Percentiles rank a stretch among this genome's conserved stretches.
These are phyloP conservation scores for Hippoglossus hippoglossus DNA, from an alignment of 2,797 vertebrate species.

Conservation along the genomic window DNA sequence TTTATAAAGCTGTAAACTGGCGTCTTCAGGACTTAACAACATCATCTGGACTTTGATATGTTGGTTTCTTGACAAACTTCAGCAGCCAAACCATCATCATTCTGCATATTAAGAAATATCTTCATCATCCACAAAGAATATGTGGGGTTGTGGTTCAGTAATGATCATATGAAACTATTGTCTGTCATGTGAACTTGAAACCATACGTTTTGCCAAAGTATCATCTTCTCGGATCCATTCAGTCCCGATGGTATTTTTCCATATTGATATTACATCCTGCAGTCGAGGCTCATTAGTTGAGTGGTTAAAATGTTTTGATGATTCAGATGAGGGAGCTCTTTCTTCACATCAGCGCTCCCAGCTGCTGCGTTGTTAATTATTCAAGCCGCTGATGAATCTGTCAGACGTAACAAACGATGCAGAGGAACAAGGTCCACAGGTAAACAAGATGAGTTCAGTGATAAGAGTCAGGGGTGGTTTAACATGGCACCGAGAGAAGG, in stretches of 20 bases:
- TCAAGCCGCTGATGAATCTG: conserved; percentile 64
- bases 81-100: too few species aligned
- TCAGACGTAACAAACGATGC: conserved; percentile 55
- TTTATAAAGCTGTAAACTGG: too few species aligned
- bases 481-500: not conserved
- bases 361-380: conserved; percentile 66
- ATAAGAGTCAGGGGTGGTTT: not conserved
- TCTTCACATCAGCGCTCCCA: conserved; percentile 41
- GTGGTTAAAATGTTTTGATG: conserved; percentile 34
- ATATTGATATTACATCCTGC: conserved; percentile 2
- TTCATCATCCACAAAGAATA: too few species aligned
- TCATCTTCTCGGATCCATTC: conserved; percentile 8
- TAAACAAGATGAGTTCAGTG: conserved; percentile 31
- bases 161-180: not conserved
- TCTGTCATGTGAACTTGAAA: conserved; percentile 21
- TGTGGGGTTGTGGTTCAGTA: too few species aligned
- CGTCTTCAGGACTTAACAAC: too few species aligned
- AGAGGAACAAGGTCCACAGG: conserved; percentile 32
- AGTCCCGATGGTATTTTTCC: not conserved
- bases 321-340: conserved; percentile 46
- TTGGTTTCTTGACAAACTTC: too few species aligned
- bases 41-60: too few species aligned
- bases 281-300: conserved; percentile 13
- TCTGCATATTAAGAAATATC: too few species aligned
- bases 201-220: conserved; percentile 14